These are phyloP conservation scores for Poecilia picta DNA, from an alignment of 2,797 vertebrate species.

Conservation along the genomic window DNA sequence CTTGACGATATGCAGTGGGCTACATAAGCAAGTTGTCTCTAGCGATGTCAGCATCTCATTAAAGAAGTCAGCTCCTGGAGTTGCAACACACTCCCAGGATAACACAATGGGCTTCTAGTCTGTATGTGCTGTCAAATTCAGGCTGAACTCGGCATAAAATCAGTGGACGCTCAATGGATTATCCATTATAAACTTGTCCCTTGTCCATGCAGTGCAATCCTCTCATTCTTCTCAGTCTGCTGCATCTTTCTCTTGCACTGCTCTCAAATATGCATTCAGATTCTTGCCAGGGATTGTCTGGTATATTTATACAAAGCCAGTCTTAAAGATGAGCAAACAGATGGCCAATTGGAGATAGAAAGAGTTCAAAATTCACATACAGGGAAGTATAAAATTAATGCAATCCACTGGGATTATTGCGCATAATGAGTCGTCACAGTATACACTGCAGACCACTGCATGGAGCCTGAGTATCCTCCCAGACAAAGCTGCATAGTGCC, in stretches of 20 bases:
- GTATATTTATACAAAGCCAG: constrained; percentile 39
- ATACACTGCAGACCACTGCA: constrained; percentile 7
- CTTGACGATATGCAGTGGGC: constrained; percentile 51
- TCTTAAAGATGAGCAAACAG: constrained; percentile 50
- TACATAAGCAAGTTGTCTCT: constrained; percentile 57
- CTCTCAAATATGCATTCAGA: constrained; percentile 25
- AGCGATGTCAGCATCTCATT: constrained; percentile 70
- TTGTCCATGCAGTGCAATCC: constrained; percentile 19
- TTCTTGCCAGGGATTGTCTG: constrained; percentile 50
- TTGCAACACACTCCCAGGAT: constrained; percentile 32
- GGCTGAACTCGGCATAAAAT: constrained; percentile 18
- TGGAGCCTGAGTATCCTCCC: constrained; percentile 23
- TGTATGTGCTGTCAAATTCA: constrained; percentile 36
- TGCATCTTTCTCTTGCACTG: constrained; percentile 11
- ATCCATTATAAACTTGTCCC: constrained; percentile 14
- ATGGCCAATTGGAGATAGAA: constrained; percentile 40
- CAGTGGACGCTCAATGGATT: constrained; percentile 13
- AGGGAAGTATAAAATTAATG: background rate
- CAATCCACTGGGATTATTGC: constrained; percentile 3
- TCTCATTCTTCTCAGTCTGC: constrained; percentile 12
- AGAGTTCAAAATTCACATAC: constrained; percentile 21
- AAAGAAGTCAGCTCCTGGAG: constrained; percentile 46
- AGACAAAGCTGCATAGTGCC: constrained; percentile 55
- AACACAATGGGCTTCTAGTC: constrained; percentile 36
- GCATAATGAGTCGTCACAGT: background rate